Conservation (phyloP, 2,797 vertebrate genomes). For the Columba guinea region DNA sequence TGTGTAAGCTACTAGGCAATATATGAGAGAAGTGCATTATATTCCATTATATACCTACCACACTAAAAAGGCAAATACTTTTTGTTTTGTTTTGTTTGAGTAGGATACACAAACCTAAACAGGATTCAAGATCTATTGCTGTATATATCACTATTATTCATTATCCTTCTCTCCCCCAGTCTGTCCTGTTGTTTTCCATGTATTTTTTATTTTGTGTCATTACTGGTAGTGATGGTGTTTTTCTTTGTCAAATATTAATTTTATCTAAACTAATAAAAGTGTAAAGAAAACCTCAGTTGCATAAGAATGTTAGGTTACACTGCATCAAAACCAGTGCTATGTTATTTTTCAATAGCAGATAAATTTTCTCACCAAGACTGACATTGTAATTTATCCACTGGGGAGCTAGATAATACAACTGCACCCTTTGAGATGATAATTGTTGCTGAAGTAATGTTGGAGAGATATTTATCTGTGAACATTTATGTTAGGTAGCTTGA, state of each 20-base stretch:
- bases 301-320: neutral
- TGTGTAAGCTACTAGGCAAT: neutral
- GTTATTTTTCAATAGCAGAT: neutral
- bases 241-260: neutral
- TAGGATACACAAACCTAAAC: neutral
- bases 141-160: neutral
- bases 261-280: neutral
- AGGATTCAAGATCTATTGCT: neutral
- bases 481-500: neutral
- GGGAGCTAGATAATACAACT: neutral
- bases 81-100: neutral
- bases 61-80: neutral
- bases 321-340: neutral
- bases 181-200: neutral
- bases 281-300: neutral
- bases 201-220: neutral
- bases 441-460: neutral
- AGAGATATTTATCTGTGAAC: neutral
- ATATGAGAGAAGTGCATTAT: neutral
- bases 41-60: neutral
- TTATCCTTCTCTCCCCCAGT: neutral
- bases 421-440: neutral
- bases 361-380: neutral
- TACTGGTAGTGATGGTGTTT: accelerated
- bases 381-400: neutral